These are phyloP conservation scores for Stichodactyla helianthus DNA, from an alignment of 64 coral and sea anemone species.

Conservation along the genomic window DNA sequence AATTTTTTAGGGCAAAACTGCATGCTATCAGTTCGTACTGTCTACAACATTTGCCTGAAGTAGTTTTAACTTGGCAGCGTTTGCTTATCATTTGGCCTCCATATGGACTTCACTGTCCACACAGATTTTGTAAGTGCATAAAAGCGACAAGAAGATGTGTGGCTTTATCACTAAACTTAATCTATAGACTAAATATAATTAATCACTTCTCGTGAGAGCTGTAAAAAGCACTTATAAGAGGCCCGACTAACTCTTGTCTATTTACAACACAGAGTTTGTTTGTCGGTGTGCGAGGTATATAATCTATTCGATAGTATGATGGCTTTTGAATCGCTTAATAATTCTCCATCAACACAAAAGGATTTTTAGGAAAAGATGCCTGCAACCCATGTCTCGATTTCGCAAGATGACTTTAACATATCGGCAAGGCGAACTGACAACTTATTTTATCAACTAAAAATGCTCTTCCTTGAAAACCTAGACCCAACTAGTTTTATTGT, in stretches of 20 bases:
- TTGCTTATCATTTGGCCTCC: neutral
- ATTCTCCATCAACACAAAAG: neutral
- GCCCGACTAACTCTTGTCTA: conserved; percentile 2
- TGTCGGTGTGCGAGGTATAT: neutral
- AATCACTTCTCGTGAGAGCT: neutral
- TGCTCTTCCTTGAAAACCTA: neutral
- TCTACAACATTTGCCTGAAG: neutral
- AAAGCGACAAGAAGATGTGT: neutral
- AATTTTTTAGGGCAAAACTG: too few species aligned
- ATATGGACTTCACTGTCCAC: neutral
- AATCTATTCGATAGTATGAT: neutral
- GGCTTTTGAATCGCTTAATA: neutral
- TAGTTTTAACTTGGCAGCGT: neutral
- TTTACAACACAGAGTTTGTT: neutral
- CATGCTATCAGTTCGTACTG: neutral
- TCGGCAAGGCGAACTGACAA: neutral
- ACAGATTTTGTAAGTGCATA: neutral
- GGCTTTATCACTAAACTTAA: neutral
- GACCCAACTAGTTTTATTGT: neutral
- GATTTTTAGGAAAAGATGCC: neutral
- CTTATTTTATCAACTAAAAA: neutral
- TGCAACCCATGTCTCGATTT: neutral
- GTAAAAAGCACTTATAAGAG: neutral
- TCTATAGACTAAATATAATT: neutral
- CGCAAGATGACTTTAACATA: neutral